A percentile compares a stretch with the other conserved stretches of the same genome.
These are phyloP conservation scores for Regulus satrapa DNA, from an alignment of 2,113 vertebrate genomes.

Conservation along the genomic window DNA sequence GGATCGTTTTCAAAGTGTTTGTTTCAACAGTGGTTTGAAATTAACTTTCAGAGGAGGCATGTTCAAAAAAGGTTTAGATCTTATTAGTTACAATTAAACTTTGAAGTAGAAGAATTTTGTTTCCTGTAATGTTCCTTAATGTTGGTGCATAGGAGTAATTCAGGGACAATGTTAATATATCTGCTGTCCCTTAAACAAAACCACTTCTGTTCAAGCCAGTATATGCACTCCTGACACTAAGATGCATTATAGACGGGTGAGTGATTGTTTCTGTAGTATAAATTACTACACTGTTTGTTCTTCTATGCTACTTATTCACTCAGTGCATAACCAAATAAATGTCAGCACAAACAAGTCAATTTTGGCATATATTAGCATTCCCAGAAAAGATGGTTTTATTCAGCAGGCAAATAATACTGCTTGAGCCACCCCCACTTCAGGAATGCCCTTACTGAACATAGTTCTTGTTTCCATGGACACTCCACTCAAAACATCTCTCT, in stretches of 20 bases:
- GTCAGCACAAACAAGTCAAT: background rate
- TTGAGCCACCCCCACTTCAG: background rate
- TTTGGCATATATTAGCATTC: background rate
- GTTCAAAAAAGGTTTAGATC: no score
- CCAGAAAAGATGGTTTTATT: background rate
- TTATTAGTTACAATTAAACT: background rate
- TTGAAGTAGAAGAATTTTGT: background rate
- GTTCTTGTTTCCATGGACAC: conserved; percentile 32
- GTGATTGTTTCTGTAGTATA: background rate
- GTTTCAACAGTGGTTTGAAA: background rate
- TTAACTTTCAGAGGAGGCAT: background rate
- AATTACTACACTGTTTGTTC: background rate
- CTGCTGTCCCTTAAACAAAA: background rate
- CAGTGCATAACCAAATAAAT: background rate
- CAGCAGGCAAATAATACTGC: background rate
- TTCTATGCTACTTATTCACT: background rate
- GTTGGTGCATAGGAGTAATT: background rate
- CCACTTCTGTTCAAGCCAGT: background rate
- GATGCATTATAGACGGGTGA: background rate
- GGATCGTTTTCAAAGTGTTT: background rate
- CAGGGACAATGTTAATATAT: background rate
- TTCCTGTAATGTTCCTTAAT: background rate
- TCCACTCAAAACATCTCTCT: background rate
- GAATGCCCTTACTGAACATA: background rate
- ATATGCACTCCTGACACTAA: background rate